Evolutionary conservation across 1,140 invertebrate species (phyloP).

Genomic region (Apis mellifera): DNA sequence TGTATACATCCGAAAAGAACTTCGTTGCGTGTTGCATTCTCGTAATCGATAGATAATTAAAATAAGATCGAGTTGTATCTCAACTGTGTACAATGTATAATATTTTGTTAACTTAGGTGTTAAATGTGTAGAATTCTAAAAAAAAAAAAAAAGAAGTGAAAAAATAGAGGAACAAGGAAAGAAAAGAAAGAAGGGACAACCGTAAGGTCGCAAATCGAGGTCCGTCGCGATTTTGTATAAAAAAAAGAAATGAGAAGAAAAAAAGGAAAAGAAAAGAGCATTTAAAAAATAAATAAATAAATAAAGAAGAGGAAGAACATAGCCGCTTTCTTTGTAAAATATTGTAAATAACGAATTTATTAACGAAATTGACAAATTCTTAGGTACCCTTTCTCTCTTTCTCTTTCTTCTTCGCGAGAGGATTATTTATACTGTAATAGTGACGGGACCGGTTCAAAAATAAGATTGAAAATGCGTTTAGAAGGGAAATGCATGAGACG

Average conservation of each 20-base stretch:
- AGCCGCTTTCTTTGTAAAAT: constrained; percentile 80
- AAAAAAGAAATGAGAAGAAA: constrained; percentile 29
- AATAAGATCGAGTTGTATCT: constrained; percentile 65
- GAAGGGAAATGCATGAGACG: constrained; percentile 8
- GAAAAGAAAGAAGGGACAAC: constrained; percentile 31
- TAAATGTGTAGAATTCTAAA: constrained; percentile 69
- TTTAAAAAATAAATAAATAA: constrained; percentile 58
- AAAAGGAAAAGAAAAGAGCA: constrained; percentile 68
- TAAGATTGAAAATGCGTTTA: constrained; percentile 1
- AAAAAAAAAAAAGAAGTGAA: constrained; percentile 50
- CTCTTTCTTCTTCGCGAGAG: constrained; percentile 58
- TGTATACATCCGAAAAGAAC: constrained; percentile 20
- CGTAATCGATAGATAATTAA: constrained; percentile 22
- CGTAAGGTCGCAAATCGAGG: constrained; percentile 68
- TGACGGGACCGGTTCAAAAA: constrained; percentile 18
- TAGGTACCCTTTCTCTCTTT: constrained; percentile 73
- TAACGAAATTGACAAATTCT: constrained; percentile 80
- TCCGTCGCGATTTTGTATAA: constrained; percentile 75
- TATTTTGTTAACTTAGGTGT: constrained; percentile 76
- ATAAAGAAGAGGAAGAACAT: constrained; percentile 71
- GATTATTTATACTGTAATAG: constrained; percentile 64
- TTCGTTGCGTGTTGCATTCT: constrained; percentile 34
- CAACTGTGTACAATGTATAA: constrained; percentile 68
- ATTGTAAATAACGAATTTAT: constrained; percentile 82
- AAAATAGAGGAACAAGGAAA: constrained; percentile 10